Evolutionary conservation across 64 coral and sea anemone genomes (phyloP), one percentile per base, ranked within the genome.

Genomic region (Stylophora pistillata): DNA sequence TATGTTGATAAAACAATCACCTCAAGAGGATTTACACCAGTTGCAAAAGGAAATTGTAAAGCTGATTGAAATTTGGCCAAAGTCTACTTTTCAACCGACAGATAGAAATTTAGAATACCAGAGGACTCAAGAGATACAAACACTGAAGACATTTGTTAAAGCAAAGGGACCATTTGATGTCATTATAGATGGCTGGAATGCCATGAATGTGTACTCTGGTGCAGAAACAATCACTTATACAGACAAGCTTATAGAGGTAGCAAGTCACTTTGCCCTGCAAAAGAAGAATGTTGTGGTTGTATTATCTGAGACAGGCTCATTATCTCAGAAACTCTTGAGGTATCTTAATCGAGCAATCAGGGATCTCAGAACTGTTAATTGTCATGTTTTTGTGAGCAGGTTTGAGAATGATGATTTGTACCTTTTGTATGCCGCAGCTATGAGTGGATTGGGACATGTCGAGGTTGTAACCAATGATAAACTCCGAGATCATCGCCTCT

Each of bases 101-200:
- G 80, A 62, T 13, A 70, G 54, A 54, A 69, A 15, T 23, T 12
- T 84, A 37, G 80, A 84, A 47, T 54, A 84, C 10, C 53, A 63
- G 54, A 65, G 41, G 23, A 34, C 33, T 10, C 30, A 84, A 37
- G 80, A 84, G 34, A 60, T 84, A 14, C 60, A 84, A n/a, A 33
- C 68, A 16, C 52, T 82, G 23, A 89, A 85, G 53, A 86, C 60
- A 16, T 90, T 85, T 90, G 74, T 77, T 5, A 89, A 74, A 65
- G 31, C 55, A 59, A 33, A 18, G 30, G 91, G 91, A 17, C 82
- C 90, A 76, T 97, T 97, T 97, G 95, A 97, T 70, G 64, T 97
- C 3, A 97, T 97, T 27, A 87, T 97, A 73, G 95, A 97, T 90
- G 95, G 91, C 11, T 77, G 89, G 58, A 97, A 93, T 85, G 82